Conservation (phyloP, 2,888 invertebrate species). For the Pherbina coryleti region DNA sequence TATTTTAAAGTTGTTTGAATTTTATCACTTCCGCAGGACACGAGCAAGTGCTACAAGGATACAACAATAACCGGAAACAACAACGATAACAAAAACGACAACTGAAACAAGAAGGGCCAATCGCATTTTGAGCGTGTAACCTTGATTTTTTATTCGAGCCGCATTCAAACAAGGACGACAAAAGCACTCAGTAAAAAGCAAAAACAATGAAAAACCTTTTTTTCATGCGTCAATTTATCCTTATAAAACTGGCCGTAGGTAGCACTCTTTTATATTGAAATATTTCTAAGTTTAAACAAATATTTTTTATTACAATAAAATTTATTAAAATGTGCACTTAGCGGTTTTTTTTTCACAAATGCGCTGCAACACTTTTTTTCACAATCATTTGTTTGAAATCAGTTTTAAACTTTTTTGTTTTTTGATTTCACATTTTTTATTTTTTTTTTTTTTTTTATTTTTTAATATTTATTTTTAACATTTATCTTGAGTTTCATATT, state of each 20-base stretch:
- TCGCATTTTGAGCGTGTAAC: conserved; percentile 13
- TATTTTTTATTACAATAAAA: neutral
- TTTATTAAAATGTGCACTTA: neutral
- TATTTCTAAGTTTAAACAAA: neutral
- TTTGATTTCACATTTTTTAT: neutral
- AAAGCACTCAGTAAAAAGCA: neutral
- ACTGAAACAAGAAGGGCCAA: conserved; percentile 35
- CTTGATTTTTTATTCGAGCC: conserved; percentile 8
- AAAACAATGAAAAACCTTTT: neutral
- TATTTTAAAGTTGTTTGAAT: too few species aligned
- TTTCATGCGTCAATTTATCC: too few species aligned
- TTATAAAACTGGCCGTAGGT: neutral
- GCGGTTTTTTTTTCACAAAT: too few species aligned
- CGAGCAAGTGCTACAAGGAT: conserved; percentile 27
- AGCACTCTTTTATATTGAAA: neutral
- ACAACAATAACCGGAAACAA: conserved; percentile 35
- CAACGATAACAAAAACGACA: conserved; percentile 21
- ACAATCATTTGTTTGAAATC: neutral
- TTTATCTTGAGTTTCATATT: neutral
- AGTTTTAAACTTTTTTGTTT: too few species aligned
- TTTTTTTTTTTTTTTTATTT: neutral
- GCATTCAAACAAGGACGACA: too few species aligned
- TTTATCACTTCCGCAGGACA: conserved; percentile 17
- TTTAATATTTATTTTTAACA: neutral
- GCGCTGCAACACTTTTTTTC: neutral